phyloP scores from a whole-genome alignment of 1,140 invertebrate genomes.

The Drosophila parabipectinata region DNA sequence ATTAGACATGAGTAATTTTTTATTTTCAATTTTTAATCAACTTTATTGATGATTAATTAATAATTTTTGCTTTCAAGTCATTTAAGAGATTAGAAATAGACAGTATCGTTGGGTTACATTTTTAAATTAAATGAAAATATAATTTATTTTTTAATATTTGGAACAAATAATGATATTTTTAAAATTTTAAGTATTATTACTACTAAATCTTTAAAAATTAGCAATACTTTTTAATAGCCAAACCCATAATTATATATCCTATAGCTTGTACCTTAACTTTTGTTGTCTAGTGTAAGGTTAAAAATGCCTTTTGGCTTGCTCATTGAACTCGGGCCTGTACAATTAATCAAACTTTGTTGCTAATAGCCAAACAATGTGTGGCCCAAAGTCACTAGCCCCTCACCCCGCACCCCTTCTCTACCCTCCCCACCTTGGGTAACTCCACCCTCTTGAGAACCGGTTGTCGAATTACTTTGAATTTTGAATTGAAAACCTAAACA shows the following conservation, averaged over 20 bases:
- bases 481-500: conserved; percentile 47
- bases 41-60: conserved; percentile 16
- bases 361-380: conserved; percentile 72
- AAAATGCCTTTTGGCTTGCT: conserved; percentile 53
- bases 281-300: conserved; percentile 39
- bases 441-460: conserved; percentile 41
- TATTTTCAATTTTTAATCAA: conserved; percentile 24
- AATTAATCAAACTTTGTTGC: conserved; percentile 73
- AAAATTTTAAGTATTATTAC: too few relatives aligned
- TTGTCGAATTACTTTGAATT: conserved; percentile 48
- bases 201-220: too few relatives aligned
- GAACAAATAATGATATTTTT: too few relatives aligned
- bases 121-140: too few relatives aligned
- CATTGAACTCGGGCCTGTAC: conserved; percentile 52
- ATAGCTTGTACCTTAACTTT: neutral
- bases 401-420: neutral
- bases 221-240: too few relatives aligned
- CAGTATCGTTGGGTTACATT: too few relatives aligned
- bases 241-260: too few relatives aligned
- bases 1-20: neutral
- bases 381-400: neutral
- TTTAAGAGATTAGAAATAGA: neutral
- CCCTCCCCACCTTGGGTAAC: neutral
- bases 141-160: too few relatives aligned
- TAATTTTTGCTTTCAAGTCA: conserved; percentile 6